Evolutionary conservation across 2,888 invertebrate species (phyloP), one percentile per base, ranked within the genome.

Genomic region (Chrysolina oricalcia): DNA sequence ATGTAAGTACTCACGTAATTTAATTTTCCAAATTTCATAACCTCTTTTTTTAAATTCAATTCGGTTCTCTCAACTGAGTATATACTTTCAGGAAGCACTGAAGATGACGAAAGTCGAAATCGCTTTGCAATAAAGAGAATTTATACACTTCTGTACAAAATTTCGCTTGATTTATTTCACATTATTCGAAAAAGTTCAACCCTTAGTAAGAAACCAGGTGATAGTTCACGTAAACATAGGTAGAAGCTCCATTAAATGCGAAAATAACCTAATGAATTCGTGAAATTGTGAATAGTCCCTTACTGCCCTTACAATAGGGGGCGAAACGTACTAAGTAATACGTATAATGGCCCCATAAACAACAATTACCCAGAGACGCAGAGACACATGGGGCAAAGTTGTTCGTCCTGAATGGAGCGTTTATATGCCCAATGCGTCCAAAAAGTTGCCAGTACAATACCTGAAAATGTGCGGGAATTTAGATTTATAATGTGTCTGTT

Each of bases 321-420:
- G 50, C 56, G 62, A 66, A 56, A 56, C 43, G 72, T 82, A 81
- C 82, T 85, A 83, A 84, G 84, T 85, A 84, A 85, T 85, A 85
- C 82, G 80, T 81, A 84, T 85, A 85, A 85, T 85, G 84, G 84
- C 74, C 35, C 82, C 81, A 84, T 85, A 85, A 85, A 84, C 83
- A 82, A 84, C 84, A 84, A 84, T 85, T 84, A 84, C 81, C 75
- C 77, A 70, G 75, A 78, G 83, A 67, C 66, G 21, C 19, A 72
- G 53, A 21, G 27, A 82, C 82, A 83, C 81, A 82, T 80, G 78
- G 81, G 80, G 74, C 78, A 69, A 75, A 70, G 46, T 73, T 41
- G 27, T 40, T 40, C 48, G 59, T 15, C 70, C 62, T n/a, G 40
- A 68, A 68, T 11, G 53, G 41, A 53, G 19, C 41, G 41, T 68